phyloP scores from a whole-genome alignment of 2,888 invertebrate genomes.

The Belgica antarctica region DNA sequence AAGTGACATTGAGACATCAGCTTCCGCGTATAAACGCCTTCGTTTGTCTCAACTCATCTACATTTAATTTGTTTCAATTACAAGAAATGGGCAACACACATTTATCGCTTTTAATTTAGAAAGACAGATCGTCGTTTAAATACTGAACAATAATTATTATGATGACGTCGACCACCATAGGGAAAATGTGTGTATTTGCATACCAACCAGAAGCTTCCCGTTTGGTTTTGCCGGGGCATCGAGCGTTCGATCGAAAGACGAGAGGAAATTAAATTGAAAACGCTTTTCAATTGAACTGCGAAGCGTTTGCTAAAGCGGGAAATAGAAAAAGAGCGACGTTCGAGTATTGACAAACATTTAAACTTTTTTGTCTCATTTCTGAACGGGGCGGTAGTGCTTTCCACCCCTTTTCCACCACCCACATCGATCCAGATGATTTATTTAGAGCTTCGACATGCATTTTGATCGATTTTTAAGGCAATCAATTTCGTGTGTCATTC shows the following conservation, averaged over 20 bases:
- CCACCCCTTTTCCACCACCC: neutral
- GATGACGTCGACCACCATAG: conserved; percentile 29
- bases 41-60: neutral
- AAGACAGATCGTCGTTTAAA: conserved; percentile 32
- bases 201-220: no score
- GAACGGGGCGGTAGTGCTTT: neutral
- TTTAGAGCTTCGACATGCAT: conserved; percentile 24
- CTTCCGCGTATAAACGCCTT: no score
- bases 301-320: neutral
- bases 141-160: conserved; percentile 36
- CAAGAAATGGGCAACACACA: conserved; percentile 6
- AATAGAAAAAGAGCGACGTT: no score
- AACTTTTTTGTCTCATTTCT: conserved; percentile 23
- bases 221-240: no score
- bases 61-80: conserved; percentile 43
- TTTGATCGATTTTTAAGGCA: conserved; percentile 42
- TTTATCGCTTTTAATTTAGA: conserved; percentile 30
- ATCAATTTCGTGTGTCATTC: conserved; percentile 43
- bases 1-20: no score
- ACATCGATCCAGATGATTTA: neutral
- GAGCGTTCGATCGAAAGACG: no score
- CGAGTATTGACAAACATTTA: conserved; percentile 39
- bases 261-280: neutral
- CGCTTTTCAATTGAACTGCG: neutral
- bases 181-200: conserved; percentile 7